Percentiles rank a stretch among this genome's conserved stretches.
phyloP scores from a whole-genome alignment of 2,888 invertebrate genomes.

The Schizaphis graminum region DNA sequence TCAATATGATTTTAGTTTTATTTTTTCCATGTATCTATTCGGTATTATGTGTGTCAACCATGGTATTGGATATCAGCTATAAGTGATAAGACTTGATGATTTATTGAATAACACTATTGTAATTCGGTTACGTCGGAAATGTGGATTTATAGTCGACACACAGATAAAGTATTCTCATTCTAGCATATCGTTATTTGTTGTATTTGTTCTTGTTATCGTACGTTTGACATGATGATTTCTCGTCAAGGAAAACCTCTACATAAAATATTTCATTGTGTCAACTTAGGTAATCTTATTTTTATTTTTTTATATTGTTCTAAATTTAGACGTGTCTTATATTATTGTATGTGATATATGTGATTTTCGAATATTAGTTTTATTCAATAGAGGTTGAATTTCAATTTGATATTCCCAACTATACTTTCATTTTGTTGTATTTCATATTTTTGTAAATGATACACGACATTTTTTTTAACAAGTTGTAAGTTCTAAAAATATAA shows the following conservation, averaged over 20 bases:
- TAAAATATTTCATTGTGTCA: not conserved
- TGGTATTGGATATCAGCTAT: not conserved
- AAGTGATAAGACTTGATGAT: not conserved
- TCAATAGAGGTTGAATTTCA: not conserved
- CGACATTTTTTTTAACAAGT: not conserved
- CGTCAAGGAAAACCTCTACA: not conserved
- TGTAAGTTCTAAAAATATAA: not conserved
- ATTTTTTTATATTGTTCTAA: not conserved
- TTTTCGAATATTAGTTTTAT: not conserved
- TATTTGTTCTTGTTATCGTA: not conserved
- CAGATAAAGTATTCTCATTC: not conserved
- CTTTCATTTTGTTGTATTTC: not conserved
- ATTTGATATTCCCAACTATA: not conserved
- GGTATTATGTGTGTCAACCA: not conserved
- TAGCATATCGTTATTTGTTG: not conserved
- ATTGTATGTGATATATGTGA: not conserved
- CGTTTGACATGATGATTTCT: slow-evolving; percentile 5
- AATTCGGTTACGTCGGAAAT: not conserved
- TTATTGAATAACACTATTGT: not conserved
- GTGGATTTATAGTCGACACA: not conserved
- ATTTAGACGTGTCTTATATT: not conserved
- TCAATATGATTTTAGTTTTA: not conserved
- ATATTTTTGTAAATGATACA: not conserved
- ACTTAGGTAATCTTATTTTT: not conserved
- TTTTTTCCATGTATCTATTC: not conserved